phyloP scores from a whole-genome alignment of 2,888 invertebrate species.

The Trichogramma dendrolimi region DNA sequence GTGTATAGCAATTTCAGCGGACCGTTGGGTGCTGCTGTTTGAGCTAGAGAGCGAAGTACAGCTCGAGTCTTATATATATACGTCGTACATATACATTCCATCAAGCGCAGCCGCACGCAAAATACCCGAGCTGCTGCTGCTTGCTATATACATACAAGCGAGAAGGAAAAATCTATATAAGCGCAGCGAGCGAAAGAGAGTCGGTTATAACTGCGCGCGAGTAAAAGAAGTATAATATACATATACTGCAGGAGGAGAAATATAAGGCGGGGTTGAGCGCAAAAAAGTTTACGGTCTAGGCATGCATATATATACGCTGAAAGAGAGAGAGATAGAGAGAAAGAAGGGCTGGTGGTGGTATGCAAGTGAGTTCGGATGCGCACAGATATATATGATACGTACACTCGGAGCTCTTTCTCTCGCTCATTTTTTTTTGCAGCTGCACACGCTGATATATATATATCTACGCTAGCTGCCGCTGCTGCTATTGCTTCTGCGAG shows the following conservation, averaged over 20 bases:
- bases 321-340: constrained; percentile 13
- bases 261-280: constrained; percentile 13
- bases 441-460: background rate
- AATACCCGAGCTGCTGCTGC: too few relatives aligned
- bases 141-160: background rate
- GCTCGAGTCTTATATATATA: too few relatives aligned
- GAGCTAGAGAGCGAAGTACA: too few relatives aligned
- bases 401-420: constrained; percentile 33
- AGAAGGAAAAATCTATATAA: constrained; percentile 16
- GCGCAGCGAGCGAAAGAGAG: constrained; percentile 1
- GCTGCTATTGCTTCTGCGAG: constrained; percentile 29
- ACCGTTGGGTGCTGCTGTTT: too few relatives aligned
- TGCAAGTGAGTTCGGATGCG: constrained; percentile 18
- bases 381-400: constrained; percentile 15
- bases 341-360: constrained; percentile 15
- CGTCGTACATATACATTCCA: too few relatives aligned
- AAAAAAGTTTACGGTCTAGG: too few relatives aligned
- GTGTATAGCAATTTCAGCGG: too few relatives aligned
- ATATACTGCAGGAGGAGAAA: constrained; percentile 19
- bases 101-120: too few relatives aligned
- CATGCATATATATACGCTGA: background rate
- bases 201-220: background rate
- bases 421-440: too few relatives aligned
- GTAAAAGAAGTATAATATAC: constrained; percentile 21
- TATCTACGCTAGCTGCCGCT: background rate